Conservation (phyloP, 2,888 invertebrate genomes). For the Schrankia costaestrigalis region DNA sequence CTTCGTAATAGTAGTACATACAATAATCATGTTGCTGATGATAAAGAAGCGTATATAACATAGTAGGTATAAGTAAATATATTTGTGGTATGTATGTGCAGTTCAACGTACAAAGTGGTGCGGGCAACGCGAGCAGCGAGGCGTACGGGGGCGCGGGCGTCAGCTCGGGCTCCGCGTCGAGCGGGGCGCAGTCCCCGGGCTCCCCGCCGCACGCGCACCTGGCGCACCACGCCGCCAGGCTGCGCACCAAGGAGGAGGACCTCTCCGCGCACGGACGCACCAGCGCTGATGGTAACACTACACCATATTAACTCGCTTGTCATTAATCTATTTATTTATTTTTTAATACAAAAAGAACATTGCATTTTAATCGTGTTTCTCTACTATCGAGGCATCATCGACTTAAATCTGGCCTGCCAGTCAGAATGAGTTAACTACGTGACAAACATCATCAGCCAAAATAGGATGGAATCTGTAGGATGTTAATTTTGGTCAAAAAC, state of each 20-base stretch:
- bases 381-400: no score
- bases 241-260: conserved; percentile 83
- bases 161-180: conserved; percentile 68
- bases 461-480: no score
- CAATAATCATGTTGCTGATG: no score
- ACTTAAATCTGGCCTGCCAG: no score
- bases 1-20: no score
- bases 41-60: no score
- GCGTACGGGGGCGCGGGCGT: conserved; percentile 33
- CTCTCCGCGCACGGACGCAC: conserved; percentile 81
- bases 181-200: conserved; percentile 68
- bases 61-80: no score
- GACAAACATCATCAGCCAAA: no score
- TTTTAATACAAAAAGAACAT: no score
- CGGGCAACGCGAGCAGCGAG: conserved; percentile 37
- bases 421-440: no score
- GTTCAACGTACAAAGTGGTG: conserved; percentile 70
- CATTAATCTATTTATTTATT: background rate
- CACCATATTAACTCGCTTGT: background rate
- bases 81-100: conserved; percentile 28
- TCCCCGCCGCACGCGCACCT: conserved; percentile 57
- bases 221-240: conserved; percentile 44
- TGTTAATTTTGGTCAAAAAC: no score
- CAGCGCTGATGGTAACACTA: conserved; percentile 79
- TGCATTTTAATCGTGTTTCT: no score